Conservation (phyloP, 2,113 vertebrate genomes). For the Saguinus imperator region DNA sequence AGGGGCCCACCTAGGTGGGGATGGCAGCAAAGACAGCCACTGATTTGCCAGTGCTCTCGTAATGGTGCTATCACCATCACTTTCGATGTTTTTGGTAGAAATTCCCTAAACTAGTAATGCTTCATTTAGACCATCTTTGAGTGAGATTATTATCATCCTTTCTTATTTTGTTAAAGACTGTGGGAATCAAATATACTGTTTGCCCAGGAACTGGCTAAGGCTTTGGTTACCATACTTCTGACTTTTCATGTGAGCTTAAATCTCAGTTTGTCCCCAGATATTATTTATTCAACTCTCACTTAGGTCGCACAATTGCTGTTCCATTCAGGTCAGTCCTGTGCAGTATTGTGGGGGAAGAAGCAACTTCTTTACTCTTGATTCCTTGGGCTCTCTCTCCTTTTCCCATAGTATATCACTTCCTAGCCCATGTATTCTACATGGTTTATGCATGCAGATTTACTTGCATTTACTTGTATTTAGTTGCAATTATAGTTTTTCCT, state of each 20-base stretch:
- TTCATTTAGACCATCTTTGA: background rate
- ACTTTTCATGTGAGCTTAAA: background rate
- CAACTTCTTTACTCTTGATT: background rate
- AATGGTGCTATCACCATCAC: background rate
- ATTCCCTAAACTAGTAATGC: background rate
- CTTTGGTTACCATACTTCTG: background rate
- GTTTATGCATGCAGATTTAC: background rate
- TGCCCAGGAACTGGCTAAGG: background rate
- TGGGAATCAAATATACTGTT: background rate
- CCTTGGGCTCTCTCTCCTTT: background rate
- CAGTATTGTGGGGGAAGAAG: background rate
- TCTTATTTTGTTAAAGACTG: slow-evolving; percentile 7
- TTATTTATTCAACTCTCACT: background rate
- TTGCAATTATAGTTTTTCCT: background rate
- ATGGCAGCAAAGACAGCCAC: background rate
- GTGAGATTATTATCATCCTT: background rate
- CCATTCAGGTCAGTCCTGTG: background rate
- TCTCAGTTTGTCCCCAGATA: background rate
- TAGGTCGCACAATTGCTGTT: background rate
- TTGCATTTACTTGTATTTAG: background rate
- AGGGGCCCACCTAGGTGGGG: background rate
- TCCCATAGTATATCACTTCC: background rate
- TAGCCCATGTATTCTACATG: background rate
- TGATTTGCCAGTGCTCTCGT: background rate
- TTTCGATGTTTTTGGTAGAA: background rate